Base-by-base conservation (phyloP, 2,888 invertebrate species). In the Dusona sp. region DNA sequence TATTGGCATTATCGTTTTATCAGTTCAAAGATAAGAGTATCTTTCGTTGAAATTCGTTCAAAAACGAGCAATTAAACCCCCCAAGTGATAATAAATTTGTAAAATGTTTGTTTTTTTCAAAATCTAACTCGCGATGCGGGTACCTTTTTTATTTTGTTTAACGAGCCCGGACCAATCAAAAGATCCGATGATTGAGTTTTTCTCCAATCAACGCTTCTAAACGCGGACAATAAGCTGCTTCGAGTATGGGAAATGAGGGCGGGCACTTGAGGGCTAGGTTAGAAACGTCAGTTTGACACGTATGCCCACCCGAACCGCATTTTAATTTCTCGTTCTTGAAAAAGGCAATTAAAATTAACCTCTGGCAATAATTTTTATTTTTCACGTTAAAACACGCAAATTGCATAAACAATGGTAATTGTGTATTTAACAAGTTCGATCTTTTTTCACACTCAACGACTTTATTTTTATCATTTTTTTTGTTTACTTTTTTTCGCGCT, bases 231-330 rank as follows among this genome's bases (percentile, higher is more conserved):
- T 61, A 29, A 29, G 29, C 11, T 42, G 29, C 29, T 54, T 54
- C n/a, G 51, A 54, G 51, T 2, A 54, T 13, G 51, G 51, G n/a
- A 54, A 54, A 54, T 22, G 51, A 54, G 51, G 9, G 51, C n/a
- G n/a, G n/a, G 2, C 25, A 57, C 57, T 22, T 54, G 54, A 57
- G 22, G 48, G 72, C 70, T 79, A 79, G 79, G 79, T 68, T 72
- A 61, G 61, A 11, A 72, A 38, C 22, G 33, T 64, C 48, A 72
- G 72, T 48, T 72, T 79, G 79, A 79, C 79, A 72, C 72, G 79
- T 79, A 79, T 45, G 42, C 67, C 42, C 57, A 29, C 33, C 68
- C 36, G 45, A 36, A 29, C n/a, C 33, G 72, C 29, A 54, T 72
- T n/a, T 42, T 42, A 13, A 42, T 42, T 11, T 11, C 51, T 72